Base-by-base conservation (phyloP, 2,113 vertebrate species). In the Osmerus mordax region DNA sequence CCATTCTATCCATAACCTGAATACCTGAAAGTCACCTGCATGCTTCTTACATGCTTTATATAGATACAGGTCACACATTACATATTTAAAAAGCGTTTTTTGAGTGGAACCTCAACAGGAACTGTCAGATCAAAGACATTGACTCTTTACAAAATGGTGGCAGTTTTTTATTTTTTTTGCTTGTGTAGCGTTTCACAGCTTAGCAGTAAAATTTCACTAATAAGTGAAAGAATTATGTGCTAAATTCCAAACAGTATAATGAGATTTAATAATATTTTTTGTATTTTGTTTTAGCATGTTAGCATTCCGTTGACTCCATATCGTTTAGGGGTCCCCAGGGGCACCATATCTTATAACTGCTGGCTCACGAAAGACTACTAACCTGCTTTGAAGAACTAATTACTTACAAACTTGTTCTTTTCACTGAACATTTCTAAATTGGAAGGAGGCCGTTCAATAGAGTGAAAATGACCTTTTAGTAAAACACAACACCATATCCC, bases 1-100 rank as follows among this genome's bases (percentile, higher is more conserved):
- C 74, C 81, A 81, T 88, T 88, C 87, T 89, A 90, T 89, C 78
- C 84, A 86, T 85, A 77, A 86, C 81, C 81, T 89, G 86, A 90
- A 87, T 84, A 87, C 85, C 84, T 84, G 78, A 79, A 74, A 67
- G 9, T 77, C 87, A 89, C 86, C 87, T 74, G 74, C 86, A 76
- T 89, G 86, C 82, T 77, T 32, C 71, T 72, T 12, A 51, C 75
- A 59, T 28, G 23, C 74, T 71, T 78, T 41, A 74, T 73, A 7
- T 15, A 69, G 78, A 81, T 72, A 61, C 67, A 32, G 59, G 76
- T 73, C 28, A 64, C 82, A 69, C 80, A 82, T 76, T 23, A 21
- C 52, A 60, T 47, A 11, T 47, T 36, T 11, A 47, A 47, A 47
- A 47, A 9, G 9, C 41, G 8, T 47, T 47, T 47, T 47, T 11